Evolutionary conservation across 2,888 invertebrate genomes (phyloP).

Genomic region (Drosophila lacicola): DNA sequence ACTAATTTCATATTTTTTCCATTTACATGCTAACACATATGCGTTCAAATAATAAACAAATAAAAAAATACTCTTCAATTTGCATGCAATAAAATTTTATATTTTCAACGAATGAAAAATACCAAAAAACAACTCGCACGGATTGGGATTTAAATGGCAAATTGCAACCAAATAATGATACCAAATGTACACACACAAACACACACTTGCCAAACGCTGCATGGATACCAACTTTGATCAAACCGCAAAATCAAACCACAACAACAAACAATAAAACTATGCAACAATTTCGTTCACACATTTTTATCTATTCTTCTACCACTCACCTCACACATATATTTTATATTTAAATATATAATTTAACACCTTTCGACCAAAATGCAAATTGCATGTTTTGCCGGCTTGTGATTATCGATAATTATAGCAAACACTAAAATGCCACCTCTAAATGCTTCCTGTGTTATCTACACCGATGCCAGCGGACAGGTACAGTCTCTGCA

Average conservation of each 20-base stretch:
- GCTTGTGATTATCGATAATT: slow-evolving; percentile 38
- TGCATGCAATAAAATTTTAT: slow-evolving; percentile 63
- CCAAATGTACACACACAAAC: slow-evolving; percentile 26
- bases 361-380: slow-evolving; percentile 17
- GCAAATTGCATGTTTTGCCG: slow-evolving; percentile 49
- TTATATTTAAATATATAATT: slow-evolving; percentile 20
- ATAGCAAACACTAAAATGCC: slow-evolving; percentile 86
- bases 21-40: slow-evolving; percentile 73
- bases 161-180: slow-evolving; percentile 48
- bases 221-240: slow-evolving; percentile 56
- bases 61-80: slow-evolving; percentile 44
- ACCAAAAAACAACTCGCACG: slow-evolving; percentile 51
- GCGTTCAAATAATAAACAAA: slow-evolving; percentile 41
- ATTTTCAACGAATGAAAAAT: slow-evolving; percentile 48
- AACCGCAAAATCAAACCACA: slow-evolving; percentile 45
- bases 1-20: slow-evolving; percentile 61
- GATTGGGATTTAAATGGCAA: slow-evolving; percentile 66
- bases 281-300: slow-evolving; percentile 32
- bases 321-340: slow-evolving; percentile 6
- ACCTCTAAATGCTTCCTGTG: slow-evolving; percentile 96
- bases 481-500: slow-evolving; percentile 90
- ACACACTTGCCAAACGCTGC: slow-evolving; percentile 45
- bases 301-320: slow-evolving; percentile 9
- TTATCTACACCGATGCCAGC: slow-evolving; percentile 97
- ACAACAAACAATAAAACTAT: slow-evolving; percentile 38